phyloP scores from a whole-genome alignment of 2,888 invertebrate genomes.

The Pardosa pseudoannulata region DNA sequence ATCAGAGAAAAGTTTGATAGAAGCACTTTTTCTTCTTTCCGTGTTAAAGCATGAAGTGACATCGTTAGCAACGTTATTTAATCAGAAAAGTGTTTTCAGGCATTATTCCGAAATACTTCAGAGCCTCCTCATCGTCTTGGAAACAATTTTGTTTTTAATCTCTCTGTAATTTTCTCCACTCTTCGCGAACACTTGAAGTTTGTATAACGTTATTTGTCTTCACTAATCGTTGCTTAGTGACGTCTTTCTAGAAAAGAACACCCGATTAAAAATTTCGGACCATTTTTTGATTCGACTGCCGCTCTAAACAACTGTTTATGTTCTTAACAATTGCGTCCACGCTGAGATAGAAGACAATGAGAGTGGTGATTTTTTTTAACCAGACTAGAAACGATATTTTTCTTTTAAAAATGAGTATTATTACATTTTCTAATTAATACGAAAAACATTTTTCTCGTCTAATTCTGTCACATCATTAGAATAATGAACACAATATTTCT shows the following conservation, averaged over 20 bases:
- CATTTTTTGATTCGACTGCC: too few species aligned
- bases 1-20: background rate
- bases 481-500: too few species aligned
- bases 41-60: background rate
- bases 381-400: too few species aligned
- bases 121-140: background rate
- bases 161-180: background rate
- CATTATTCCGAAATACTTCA: background rate
- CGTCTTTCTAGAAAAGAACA: background rate
- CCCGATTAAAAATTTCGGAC: background rate
- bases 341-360: too few species aligned
- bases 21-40: background rate
- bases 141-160: conserved; percentile 1
- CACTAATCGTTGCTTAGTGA: background rate
- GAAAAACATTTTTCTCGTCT: too few species aligned
- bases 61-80: conserved; percentile 1
- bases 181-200: background rate
- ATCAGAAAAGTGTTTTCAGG: background rate
- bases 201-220: background rate
- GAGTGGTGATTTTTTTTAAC: too few species aligned
- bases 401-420: too few species aligned
- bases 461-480: too few species aligned
- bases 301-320: too few species aligned
- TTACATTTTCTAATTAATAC: too few species aligned
- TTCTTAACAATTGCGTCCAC: too few species aligned